phyloP scores from a whole-genome alignment of 2,113 vertebrate genomes.

The Arothron firmamentum region DNA sequence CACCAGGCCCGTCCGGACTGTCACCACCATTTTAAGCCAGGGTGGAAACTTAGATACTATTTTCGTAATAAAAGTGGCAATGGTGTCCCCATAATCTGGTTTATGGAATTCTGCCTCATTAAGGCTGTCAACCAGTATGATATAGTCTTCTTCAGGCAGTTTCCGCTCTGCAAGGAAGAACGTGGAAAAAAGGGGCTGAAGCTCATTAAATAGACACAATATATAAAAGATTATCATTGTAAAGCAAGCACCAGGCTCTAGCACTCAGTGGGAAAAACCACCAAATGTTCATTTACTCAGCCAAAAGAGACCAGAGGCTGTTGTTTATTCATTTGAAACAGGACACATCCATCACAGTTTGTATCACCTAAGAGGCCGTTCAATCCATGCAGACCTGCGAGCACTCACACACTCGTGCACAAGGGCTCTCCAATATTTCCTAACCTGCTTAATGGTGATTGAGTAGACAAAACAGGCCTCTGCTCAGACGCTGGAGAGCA shows the following conservation, averaged over 20 bases:
- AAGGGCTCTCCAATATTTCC: slow-evolving; percentile 50
- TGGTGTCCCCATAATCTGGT: slow-evolving; percentile 96
- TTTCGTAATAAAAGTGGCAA: slow-evolving; percentile 90
- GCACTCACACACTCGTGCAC: slow-evolving; percentile 41
- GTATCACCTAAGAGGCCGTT: slow-evolving; percentile 41
- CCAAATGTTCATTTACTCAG: slow-evolving; percentile 42
- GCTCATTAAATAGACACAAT: no score
- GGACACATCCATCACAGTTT: slow-evolving; percentile 50
- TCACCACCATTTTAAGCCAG: slow-evolving; percentile 96
- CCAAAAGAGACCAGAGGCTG: slow-evolving; percentile 32
- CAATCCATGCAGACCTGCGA: slow-evolving; percentile 25
- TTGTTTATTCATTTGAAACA: slow-evolving; percentile 42
- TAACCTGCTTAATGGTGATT: slow-evolving; percentile 58
- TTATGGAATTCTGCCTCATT: slow-evolving; percentile 99
- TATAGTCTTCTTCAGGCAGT: slow-evolving; percentile 91
- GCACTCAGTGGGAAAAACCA: slow-evolving; percentile 24
- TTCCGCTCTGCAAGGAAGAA: slow-evolving; percentile 78
- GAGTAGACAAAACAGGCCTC: slow-evolving; percentile 52
- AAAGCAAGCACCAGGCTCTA: slow-evolving; percentile 12
- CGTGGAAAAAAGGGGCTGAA: neutral
- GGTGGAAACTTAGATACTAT: slow-evolving; percentile 86
- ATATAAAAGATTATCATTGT: neutral
- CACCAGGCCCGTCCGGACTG: slow-evolving; percentile 89
- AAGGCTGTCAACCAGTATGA: slow-evolving; percentile 93
- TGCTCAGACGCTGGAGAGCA: slow-evolving; percentile 38